Base-by-base conservation (phyloP, 2,113 vertebrate species). In the Zeus faber region DNA sequence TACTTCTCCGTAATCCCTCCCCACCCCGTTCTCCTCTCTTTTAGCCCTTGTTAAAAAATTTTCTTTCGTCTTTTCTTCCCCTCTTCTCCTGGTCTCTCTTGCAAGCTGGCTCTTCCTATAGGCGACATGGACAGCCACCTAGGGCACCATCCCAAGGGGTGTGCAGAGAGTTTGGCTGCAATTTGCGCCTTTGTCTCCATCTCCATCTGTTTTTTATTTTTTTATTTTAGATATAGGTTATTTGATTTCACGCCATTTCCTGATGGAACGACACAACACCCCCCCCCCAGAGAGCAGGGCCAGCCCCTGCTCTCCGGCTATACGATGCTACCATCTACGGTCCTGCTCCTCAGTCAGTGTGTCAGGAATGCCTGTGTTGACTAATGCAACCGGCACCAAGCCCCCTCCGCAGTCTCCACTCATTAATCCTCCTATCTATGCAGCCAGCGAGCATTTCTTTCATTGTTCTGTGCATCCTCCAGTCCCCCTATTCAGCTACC, bases 301-400 rank as follows among this genome's bases (percentile, higher is more conserved):
- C n/a, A n/a, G n/a, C n/a, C n/a, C n/a, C n/a, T n/a, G n/a, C 25
- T 26, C 13, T 45, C 18, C 21, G 60, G 76, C 46, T 61, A 70
- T 75, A 65, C 61, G 72, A 65, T 65, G 67, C 66, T 52, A 74
- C 82, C 80, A 80, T 87, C 59, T 85, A 87, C 67, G 74, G 70
- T 67, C 35, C 67, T 64, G 58, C 65, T 74, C n/a, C n/a, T 65
- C 6, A 59, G 53, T 71, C 56, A 49, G 53, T 25, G 45, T 57
- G 63, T 62, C 65, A 65, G 80, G 84, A 81, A 83, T 79, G 74
- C 51, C 61, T 55, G 22, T 50, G 54, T 44, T 50, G 73, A 62
- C 55, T 44, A 67, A 33, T 52, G 58, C 33, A 22, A 3, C 6
- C 53, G 21, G 14, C 47, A 51, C 7, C 7, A 47, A 59, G 50